Percentiles rank a stretch among this genome's conserved stretches.
phyloP scores from a whole-genome alignment of 2,113 vertebrate species.

The Oryzias melastigma region DNA sequence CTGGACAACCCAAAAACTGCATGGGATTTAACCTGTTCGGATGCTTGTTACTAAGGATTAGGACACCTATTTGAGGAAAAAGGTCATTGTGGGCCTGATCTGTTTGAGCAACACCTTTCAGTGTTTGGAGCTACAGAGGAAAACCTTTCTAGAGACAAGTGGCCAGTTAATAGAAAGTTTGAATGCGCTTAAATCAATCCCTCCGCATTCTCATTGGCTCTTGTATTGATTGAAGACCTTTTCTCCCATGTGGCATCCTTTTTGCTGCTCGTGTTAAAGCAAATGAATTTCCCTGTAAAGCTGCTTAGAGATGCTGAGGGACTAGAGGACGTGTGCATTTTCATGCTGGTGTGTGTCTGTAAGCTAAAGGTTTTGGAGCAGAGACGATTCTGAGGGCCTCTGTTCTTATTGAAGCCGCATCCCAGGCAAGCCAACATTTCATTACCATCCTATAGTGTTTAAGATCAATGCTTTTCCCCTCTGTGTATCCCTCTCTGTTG shows the following conservation, averaged over 20 bases:
- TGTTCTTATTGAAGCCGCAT: slow-evolving; percentile 30
- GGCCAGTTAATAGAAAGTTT: slow-evolving; percentile 52
- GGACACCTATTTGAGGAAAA: not conserved
- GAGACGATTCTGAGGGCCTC: slow-evolving; percentile 35
- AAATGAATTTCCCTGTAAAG: slow-evolving; percentile 69
- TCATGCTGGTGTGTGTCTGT: not conserved
- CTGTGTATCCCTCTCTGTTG: slow-evolving; percentile 1
- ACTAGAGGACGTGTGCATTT: slow-evolving; percentile 16
- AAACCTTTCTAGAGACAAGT: slow-evolving; percentile 53
- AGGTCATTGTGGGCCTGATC: slow-evolving; percentile 18
- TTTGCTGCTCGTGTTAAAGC: slow-evolving; percentile 66
- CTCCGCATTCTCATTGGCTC: slow-evolving; percentile 56
- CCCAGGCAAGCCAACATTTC: slow-evolving; percentile 58
- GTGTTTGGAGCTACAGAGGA: slow-evolving; percentile 31
- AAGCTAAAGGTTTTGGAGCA: slow-evolving; percentile 48
- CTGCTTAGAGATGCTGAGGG: slow-evolving; percentile 37
- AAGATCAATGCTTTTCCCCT: slow-evolving; percentile 15
- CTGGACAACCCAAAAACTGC: no score
- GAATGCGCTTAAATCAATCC: slow-evolving; percentile 39
- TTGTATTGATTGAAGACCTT: slow-evolving; percentile 69
- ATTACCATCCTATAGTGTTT: slow-evolving; percentile 45
- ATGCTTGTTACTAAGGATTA: no score
- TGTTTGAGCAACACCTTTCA: slow-evolving; percentile 29
- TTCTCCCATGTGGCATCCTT: slow-evolving; percentile 64
- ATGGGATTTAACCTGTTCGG: no score